Evolutionary conservation across 2,797 vertebrate genomes (phyloP), one percentile per base, ranked within the genome.

Genomic region (Tadarida brasiliensis): DNA sequence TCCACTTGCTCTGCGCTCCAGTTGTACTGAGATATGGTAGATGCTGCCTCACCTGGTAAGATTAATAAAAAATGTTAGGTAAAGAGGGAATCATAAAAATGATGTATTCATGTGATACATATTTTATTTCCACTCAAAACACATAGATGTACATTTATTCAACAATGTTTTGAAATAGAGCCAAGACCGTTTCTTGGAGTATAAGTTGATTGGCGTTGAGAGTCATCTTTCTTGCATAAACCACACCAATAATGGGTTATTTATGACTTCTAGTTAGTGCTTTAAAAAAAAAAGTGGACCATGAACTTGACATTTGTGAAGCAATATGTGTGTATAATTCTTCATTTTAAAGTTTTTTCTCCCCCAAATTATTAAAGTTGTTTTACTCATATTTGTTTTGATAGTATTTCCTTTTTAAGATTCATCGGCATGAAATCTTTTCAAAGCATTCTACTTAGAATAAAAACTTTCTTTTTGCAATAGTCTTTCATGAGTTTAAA

Each of bases 221-320:
- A 92, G 78, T 86, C 47, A 49, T 94, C 51, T 80, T 92, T 91
- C 49, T 90, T 85, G 47, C 63, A 81, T 47, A 74, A 84, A 94
- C 54, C 81, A 93, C 59, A 92, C 67, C 59, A 67, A 16, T 91
- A 84, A 86, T 92, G 22, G 47, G 65, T 73, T 92, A 91, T 94
- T 95, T 92, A 82, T 96, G 47, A 93, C 86, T 95, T 97, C 74
- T 28, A 96, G 68, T 81, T 90, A 71, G 10, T 65, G n/a, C 39
- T 44, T 44, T 44, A 44, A 44, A 44, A 44, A 39, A 39, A 44
- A 44, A 54, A 91, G 17, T 86, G 11, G 26, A 30, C 92, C 67
- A 39, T 83, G 51, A 65, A 86, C 19, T 82, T 65, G 85, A 78
- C n/a, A 44, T 35, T 47, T 28, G 4, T 7, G 47, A 96, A 94